A percentile compares a stretch with the other conserved stretches of the same genome.
phyloP scores from a whole-genome alignment of 2,113 vertebrate genomes.

The Pycnonotus jocosus region DNA sequence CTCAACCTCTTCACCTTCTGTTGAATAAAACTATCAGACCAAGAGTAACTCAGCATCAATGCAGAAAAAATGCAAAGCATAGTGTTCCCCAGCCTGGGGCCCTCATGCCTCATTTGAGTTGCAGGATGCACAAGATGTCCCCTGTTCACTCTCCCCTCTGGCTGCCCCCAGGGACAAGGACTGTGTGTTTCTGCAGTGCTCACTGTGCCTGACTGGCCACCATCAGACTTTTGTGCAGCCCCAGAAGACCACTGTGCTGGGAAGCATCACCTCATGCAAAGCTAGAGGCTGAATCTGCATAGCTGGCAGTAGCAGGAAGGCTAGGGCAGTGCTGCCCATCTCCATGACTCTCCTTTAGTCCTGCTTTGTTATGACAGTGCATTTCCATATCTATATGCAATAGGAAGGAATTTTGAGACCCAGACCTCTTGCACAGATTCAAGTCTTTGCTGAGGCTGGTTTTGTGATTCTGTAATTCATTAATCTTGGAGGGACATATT shows the following conservation, averaged over 20 bases:
- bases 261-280: background rate
- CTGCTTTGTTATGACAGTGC: background rate
- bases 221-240: background rate
- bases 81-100: no score
- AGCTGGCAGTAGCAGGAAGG: background rate
- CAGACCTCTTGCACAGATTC: background rate
- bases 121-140: rapidly evolving
- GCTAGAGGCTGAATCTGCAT: background rate
- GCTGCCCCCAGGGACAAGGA: rapidly evolving
- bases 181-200: background rate
- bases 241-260: background rate
- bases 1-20: background rate
- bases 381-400: background rate
- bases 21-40: background rate
- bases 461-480: background rate
- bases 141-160: rapidly evolving
- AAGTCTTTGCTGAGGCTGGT: background rate
- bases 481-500: background rate
- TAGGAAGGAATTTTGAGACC: background rate
- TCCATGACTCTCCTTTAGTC: background rate
- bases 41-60: background rate
- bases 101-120: rapidly evolving
- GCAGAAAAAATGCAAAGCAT: background rate
- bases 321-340: background rate
- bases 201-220: background rate